Percentiles rank a stretch among this genome's conserved stretches.
These are phyloP conservation scores for Noctua janthina DNA, from an alignment of 2,888 invertebrate genomes.

Conservation along the genomic window DNA sequence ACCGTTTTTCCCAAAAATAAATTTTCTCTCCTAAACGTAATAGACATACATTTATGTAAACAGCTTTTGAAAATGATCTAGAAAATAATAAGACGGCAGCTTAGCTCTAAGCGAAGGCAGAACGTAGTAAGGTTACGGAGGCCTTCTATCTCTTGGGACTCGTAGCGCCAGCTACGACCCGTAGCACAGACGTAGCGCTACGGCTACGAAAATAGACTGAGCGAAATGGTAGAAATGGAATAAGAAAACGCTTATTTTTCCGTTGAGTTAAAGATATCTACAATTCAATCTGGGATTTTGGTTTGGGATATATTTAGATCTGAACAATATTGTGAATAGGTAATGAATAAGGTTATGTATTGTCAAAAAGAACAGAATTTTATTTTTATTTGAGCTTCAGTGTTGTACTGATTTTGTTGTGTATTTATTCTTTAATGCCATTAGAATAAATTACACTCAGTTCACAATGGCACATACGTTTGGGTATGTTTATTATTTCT, in stretches of 20 bases:
- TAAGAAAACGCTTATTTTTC: constrained; percentile 42
- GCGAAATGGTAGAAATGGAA: constrained; percentile 65
- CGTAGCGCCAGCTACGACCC: constrained; percentile 85
- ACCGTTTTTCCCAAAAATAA: background rate
- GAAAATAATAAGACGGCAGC: constrained; percentile 82
- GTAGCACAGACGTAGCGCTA: constrained; percentile 84
- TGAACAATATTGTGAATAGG: background rate
- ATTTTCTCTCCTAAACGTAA: constrained; percentile 37
- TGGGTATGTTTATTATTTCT: background rate
- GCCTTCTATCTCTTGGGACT: constrained; percentile 82
- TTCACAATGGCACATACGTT: background rate
- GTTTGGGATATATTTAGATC: constrained; percentile 7
- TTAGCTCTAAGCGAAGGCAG: constrained; percentile 80
- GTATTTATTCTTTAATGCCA: background rate
- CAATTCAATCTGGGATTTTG: constrained; percentile 33
- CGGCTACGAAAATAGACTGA: constrained; percentile 82
- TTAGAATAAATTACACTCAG: background rate
- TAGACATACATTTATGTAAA: constrained; percentile 62
- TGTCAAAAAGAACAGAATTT: background rate
- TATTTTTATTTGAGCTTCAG: background rate
- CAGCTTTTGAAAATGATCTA: constrained; percentile 75
- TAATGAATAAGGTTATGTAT: background rate
- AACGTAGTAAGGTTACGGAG: constrained; percentile 83
- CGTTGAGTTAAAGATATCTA: constrained; percentile 28
- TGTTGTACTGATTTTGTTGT: background rate